Conservation (phyloP, 2,113 vertebrate species). For the Atractosteus spatula region DNA sequence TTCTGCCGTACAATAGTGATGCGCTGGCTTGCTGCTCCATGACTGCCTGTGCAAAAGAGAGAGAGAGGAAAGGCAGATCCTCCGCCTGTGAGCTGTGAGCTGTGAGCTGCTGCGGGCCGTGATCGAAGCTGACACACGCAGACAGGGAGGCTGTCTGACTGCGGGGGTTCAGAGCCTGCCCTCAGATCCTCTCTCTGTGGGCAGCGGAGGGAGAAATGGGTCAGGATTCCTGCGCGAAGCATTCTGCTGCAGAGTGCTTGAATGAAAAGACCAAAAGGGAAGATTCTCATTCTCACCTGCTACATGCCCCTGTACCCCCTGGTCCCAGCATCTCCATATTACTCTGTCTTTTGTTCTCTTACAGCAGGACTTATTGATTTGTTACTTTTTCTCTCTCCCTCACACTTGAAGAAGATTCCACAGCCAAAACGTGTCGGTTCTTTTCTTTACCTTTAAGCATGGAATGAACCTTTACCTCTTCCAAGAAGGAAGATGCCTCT, state of each 20-base stretch:
- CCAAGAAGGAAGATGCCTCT: too few species aligned
- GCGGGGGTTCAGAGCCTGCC: neutral
- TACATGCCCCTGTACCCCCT: too few species aligned
- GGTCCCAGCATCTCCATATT: too few species aligned
- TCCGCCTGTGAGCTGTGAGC: neutral
- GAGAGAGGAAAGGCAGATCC: neutral
- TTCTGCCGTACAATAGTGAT: neutral
- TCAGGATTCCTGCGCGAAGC: too few species aligned
- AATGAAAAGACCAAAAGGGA: neutral
- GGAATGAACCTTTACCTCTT: too few species aligned
- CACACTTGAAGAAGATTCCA: too few species aligned
- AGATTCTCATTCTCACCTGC: neutral
- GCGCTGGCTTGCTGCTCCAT: neutral
- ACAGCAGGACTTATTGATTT: too few species aligned
- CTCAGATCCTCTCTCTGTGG: neutral
- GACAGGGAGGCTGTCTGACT: neutral
- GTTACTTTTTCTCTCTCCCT: too few species aligned
- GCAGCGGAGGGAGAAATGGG: too few species aligned
- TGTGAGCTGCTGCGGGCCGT: neutral
- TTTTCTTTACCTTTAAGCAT: too few species aligned
- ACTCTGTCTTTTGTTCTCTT: too few species aligned
- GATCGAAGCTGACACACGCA: slow-evolving; percentile 3
- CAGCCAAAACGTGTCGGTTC: too few species aligned
- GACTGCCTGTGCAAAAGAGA: neutral
- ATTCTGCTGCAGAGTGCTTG: neutral